Evolutionary conservation across 2,888 invertebrate genomes (phyloP).

Genomic region (Cryptops parisi): DNA sequence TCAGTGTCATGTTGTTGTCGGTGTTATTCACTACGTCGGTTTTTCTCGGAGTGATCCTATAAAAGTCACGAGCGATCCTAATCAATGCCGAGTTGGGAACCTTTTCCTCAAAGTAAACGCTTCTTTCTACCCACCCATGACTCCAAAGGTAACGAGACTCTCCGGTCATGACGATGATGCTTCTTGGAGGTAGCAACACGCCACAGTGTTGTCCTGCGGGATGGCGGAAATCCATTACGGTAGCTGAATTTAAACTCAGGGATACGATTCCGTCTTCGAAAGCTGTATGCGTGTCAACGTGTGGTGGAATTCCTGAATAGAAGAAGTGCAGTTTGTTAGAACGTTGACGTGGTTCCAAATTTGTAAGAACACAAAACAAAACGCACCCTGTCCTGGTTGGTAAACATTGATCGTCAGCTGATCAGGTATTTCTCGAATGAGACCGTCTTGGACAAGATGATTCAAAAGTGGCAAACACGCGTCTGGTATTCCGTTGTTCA

Average conservation of each 20-base stretch:
- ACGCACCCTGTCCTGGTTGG: slow-evolving; percentile 61
- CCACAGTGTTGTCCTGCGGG: slow-evolving; percentile 43
- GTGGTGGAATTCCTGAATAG: slow-evolving; percentile 72
- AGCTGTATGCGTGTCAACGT: slow-evolving; percentile 89
- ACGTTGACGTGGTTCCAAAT: too few relatives aligned
- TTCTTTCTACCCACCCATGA: too few relatives aligned
- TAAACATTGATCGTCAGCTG: slow-evolving; percentile 78
- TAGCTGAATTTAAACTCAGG: slow-evolving; percentile 62
- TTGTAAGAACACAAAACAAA: neutral
- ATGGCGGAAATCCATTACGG: slow-evolving; percentile 79
- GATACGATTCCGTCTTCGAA: slow-evolving; percentile 80
- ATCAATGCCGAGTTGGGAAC: too few relatives aligned
- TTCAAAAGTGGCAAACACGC: slow-evolving; percentile 51
- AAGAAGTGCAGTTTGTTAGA: too few relatives aligned
- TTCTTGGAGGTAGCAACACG: slow-evolving; percentile 50
- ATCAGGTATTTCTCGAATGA: slow-evolving; percentile 44
- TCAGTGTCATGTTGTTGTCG: slow-evolving; percentile 40
- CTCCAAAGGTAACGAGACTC: slow-evolving; percentile 65
- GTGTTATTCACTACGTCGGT: slow-evolving; percentile 52
- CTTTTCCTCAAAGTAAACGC: too few relatives aligned
- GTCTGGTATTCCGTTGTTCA: slow-evolving; percentile 50
- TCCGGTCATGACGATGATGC: slow-evolving; percentile 62
- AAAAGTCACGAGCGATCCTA: too few relatives aligned
- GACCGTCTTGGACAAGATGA: slow-evolving; percentile 36
- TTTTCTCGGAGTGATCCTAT: slow-evolving; percentile 70